Evolutionary conservation across 2,888 invertebrate species (phyloP).

Genomic region (Drosophila paranaensis): DNA sequence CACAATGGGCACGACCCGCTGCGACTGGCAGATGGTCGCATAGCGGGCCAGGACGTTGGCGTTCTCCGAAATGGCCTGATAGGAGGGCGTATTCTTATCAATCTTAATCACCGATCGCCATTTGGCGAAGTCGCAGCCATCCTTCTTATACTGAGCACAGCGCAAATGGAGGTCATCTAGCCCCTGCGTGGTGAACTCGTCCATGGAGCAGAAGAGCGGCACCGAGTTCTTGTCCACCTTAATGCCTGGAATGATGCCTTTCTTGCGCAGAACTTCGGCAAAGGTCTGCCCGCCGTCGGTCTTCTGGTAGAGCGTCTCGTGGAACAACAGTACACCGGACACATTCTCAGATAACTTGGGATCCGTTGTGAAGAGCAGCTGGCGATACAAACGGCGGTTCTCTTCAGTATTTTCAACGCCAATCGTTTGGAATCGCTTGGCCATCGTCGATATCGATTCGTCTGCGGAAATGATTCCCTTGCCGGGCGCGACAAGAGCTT

Average conservation of each 20-base stretch:
- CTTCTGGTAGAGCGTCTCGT: conserved; percentile 99
- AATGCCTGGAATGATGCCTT: conserved; percentile 97
- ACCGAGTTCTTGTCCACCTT: conserved; percentile 99
- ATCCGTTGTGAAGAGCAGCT: conserved; percentile 94
- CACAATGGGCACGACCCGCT: conserved; percentile 99
- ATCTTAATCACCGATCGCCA: conserved; percentile 99
- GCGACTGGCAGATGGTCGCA: conserved; percentile 97
- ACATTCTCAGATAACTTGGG: conserved; percentile 91
- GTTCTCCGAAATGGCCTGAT: conserved; percentile 96
- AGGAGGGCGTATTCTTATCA: conserved; percentile 94
- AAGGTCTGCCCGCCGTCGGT: conserved; percentile 93
- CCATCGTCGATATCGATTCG: conserved; percentile 92
- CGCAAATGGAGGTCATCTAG: conserved; percentile 96
- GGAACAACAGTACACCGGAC: conserved; percentile 98
- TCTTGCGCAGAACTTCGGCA: conserved; percentile 92
- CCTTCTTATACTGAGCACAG: conserved; percentile 98
- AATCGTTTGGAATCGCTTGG: conserved; percentile 88
- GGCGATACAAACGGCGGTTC: conserved; percentile 93
- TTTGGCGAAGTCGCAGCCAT: conserved; percentile 98
- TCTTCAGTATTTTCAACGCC: conserved; percentile 97
- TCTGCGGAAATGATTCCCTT: conserved; percentile 99
- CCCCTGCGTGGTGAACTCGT: conserved; percentile 99
- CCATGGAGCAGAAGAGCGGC: conserved; percentile 95
- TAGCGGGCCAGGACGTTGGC: conserved; percentile 98
- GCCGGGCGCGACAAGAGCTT: conserved; percentile 96